phyloP scores from a whole-genome alignment of 1,140 invertebrate species.

The Amphibalanus amphitrite region DNA sequence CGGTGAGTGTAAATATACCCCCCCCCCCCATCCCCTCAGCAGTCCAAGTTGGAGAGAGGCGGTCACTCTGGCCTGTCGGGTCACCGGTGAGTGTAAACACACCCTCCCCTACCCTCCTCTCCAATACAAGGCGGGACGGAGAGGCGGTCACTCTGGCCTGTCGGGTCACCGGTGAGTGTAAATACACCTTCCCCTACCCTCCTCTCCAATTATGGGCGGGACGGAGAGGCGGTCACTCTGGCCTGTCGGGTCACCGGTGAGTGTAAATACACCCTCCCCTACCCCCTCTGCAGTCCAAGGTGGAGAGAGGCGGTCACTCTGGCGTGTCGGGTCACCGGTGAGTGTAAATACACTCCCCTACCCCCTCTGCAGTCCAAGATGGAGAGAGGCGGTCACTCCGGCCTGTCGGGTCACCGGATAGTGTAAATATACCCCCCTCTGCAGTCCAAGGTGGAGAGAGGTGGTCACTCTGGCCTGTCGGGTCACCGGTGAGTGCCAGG shows the following conservation, averaged over 20 bases:
- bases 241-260: constrained; percentile 40
- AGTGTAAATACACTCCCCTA: too few species aligned
- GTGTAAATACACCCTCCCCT: too few species aligned
- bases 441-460: constrained; percentile 37
- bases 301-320: constrained; percentile 66
- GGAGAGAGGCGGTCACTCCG: constrained; percentile 62
- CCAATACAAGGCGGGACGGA: constrained; percentile 69
- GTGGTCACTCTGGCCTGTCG: constrained; percentile 62
- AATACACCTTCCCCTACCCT: too few species aligned
- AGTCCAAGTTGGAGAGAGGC: constrained; percentile 41
- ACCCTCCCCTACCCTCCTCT: too few species aligned
- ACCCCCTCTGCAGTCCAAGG: too few species aligned
- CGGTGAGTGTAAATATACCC: constrained; percentile 16
- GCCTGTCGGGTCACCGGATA: constrained; percentile 40
- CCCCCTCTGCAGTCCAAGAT: too few species aligned
- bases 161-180: constrained; percentile 26
- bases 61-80: constrained; percentile 59
- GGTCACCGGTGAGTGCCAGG: constrained; percentile 18
- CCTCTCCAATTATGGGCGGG: constrained; percentile 21
- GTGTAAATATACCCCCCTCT: background rate
- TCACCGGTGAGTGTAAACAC: constrained; percentile 12
- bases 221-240: constrained; percentile 70
- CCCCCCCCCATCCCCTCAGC: too few species aligned
- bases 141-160: constrained; percentile 66
- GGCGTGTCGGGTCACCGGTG: constrained; percentile 40